These are phyloP conservation scores for Synodontis membranacea DNA, from an alignment of 2,113 vertebrate genomes.

Conservation along the genomic window DNA sequence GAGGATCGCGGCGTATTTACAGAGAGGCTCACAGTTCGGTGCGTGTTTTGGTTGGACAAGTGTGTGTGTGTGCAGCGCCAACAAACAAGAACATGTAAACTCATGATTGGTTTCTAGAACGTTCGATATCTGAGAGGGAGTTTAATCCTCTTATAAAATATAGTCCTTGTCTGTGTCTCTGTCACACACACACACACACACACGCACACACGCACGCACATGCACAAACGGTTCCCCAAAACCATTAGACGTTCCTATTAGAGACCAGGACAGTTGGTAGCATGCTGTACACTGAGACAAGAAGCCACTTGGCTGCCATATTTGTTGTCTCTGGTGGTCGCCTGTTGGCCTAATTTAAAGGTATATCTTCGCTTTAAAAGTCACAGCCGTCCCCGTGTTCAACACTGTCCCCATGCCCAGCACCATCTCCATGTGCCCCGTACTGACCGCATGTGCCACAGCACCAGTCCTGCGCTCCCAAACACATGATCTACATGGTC, in stretches of 20 bases:
- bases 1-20: background rate
- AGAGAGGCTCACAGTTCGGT: background rate
- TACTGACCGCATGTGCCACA: background rate
- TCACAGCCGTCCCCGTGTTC: background rate
- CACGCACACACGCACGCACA: background rate
- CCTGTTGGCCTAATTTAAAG: background rate
- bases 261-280: background rate
- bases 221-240: background rate
- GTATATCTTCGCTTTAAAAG: background rate
- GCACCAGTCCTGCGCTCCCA: no score
- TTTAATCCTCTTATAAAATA: background rate
- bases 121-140: background rate
- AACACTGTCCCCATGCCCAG: background rate
- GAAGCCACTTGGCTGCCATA: background rate
- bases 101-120: background rate
- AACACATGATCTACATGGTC: background rate
- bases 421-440: background rate
- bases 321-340: background rate
- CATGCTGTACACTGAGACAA: background rate
- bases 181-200: background rate
- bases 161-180: background rate
- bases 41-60: background rate
- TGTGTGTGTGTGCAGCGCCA: background rate
- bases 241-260: no score
- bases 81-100: background rate